Evolutionary conservation across 2,113 vertebrate species (phyloP).

Genomic region (Otolemur garnettii): DNA sequence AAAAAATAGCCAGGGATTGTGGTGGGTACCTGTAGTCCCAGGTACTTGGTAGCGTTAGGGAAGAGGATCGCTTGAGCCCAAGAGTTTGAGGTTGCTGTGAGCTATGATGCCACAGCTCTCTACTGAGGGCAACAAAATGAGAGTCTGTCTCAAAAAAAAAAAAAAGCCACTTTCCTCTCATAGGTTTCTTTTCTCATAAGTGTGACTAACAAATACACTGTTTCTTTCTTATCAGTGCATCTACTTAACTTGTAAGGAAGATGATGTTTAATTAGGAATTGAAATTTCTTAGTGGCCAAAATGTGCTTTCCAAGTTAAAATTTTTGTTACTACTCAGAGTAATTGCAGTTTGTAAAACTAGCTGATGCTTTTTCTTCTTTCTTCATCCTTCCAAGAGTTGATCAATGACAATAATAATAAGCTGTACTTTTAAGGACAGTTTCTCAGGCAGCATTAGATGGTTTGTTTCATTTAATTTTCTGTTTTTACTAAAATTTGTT

Average conservation of each 20-base stretch:
- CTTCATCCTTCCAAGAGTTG: constrained; percentile 12
- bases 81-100: too few species aligned
- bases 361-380: background rate
- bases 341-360: constrained; percentile 6
- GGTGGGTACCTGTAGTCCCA: too few species aligned
- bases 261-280: background rate
- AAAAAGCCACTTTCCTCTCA: background rate
- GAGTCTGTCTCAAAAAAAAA: too few species aligned
- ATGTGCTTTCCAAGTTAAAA: background rate
- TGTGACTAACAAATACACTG: background rate
- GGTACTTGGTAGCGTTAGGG: too few species aligned
- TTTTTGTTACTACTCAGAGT: background rate
- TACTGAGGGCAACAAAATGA: too few species aligned
- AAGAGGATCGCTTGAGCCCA: too few species aligned
- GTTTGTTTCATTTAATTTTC: constrained; percentile 46
- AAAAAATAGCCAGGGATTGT: too few species aligned
- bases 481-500: constrained; percentile 29
- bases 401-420: background rate
- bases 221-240: constrained; percentile 9
- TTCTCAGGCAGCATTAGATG: background rate
- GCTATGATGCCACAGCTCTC: too few species aligned
- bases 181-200: background rate
- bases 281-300: background rate
- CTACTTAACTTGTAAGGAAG: background rate
- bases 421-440: background rate